Percentiles rank a stretch among this genome's conserved stretches.
phyloP scores from a whole-genome alignment of 2,888 invertebrate species.

The Scaeva pyrastri region DNA sequence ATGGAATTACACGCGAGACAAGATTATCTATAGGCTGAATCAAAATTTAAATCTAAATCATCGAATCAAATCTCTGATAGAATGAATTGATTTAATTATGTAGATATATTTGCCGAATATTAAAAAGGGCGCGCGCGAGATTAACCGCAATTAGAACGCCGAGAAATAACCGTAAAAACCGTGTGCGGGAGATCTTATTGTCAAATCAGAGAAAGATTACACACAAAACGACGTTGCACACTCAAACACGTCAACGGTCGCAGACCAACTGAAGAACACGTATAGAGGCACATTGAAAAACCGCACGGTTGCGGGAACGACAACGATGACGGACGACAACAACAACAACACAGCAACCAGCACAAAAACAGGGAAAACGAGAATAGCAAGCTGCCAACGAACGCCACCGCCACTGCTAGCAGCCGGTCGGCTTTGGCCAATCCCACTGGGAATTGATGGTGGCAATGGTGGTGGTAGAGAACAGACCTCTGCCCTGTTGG shows the following conservation, averaged over 20 bases:
- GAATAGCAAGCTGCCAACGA: slow-evolving; percentile 67
- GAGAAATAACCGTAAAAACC: slow-evolving; percentile 60
- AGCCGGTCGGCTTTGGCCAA: slow-evolving; percentile 75
- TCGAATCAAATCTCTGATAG: slow-evolving; percentile 37
- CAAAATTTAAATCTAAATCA: slow-evolving; percentile 47
- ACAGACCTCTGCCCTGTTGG: slow-evolving; percentile 64
- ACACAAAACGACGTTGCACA: slow-evolving; percentile 76
- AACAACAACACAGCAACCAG: slow-evolving; percentile 44
- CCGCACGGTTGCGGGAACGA: slow-evolving; percentile 74
- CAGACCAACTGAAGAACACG: slow-evolving; percentile 82
- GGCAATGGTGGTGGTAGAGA: slow-evolving; percentile 70
- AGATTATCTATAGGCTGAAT: too few species aligned
- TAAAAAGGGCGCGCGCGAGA: slow-evolving; percentile 72
- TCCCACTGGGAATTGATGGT: slow-evolving; percentile 74
- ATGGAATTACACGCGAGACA: slow-evolving; percentile 36
- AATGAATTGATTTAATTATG: slow-evolving; percentile 5
- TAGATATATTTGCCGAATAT: too few species aligned
- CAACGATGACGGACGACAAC: slow-evolving; percentile 56
- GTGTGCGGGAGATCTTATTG: slow-evolving; percentile 59
- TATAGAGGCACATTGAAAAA: slow-evolving; percentile 66
- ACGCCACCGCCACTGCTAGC: slow-evolving; percentile 45
- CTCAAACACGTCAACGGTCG: slow-evolving; percentile 83
- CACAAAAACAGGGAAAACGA: slow-evolving; percentile 72
- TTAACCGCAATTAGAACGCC: slow-evolving; percentile 72
- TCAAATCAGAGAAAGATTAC: slow-evolving; percentile 46